phyloP scores from a whole-genome alignment of 2,113 vertebrate species.

The Thamnaconus septentrionalis region DNA sequence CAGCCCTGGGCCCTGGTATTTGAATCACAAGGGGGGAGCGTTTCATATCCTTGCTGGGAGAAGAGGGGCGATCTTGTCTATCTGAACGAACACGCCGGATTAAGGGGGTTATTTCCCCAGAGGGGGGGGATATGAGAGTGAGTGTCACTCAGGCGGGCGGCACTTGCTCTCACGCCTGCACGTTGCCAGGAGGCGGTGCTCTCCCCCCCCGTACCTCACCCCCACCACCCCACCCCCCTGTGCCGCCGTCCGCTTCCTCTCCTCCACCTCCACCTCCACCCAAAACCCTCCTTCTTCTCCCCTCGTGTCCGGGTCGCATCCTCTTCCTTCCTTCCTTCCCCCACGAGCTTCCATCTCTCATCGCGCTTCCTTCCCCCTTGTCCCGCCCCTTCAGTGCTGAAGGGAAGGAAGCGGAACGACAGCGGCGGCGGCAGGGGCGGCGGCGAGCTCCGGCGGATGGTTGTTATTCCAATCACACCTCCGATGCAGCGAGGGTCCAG shows the following conservation, averaged over 20 bases:
- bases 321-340: conserved; percentile 36
- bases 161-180: conserved; percentile 60
- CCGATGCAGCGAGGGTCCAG: conserved; percentile 73
- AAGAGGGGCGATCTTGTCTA: conserved; percentile 85
- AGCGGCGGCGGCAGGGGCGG: conserved; percentile 3
- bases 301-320: conserved; percentile 10
- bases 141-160: conserved; percentile 75
- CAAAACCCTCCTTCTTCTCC: conserved; percentile 12
- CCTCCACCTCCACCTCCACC: conserved; percentile 27
- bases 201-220: conserved; percentile 38
- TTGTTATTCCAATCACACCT: conserved; percentile 83
- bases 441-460: conserved; percentile 67
- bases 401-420: conserved; percentile 59
- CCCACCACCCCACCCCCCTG: no score
- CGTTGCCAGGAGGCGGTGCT: conserved; percentile 63
- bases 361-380: conserved; percentile 42
- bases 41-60: conserved; percentile 87
- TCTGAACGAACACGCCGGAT: conserved; percentile 90
- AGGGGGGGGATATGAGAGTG: conserved; percentile 78
- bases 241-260: not conserved
- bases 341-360: conserved; percentile 27
- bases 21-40: conserved; percentile 80
- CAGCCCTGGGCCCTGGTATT: conserved; percentile 67
- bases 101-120: conserved; percentile 95
- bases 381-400: conserved; percentile 53